Evolutionary conservation across 2,797 vertebrate genomes (phyloP).

Genomic region (Rhinatrema bivittatum): DNA sequence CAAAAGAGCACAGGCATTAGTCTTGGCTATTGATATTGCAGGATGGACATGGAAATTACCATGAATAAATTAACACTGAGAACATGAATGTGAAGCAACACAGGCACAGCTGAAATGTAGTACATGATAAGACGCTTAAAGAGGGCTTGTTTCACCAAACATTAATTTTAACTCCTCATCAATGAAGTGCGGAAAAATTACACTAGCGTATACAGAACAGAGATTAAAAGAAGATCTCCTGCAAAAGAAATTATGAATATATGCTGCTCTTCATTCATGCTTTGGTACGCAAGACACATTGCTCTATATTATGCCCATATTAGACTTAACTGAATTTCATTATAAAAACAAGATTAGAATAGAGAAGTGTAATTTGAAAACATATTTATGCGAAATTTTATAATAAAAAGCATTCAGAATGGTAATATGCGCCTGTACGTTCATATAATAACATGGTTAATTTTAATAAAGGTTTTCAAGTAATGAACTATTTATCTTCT

Average conservation of each 20-base stretch:
- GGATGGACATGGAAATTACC: not conserved
- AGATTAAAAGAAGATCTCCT: conserved; percentile 45
- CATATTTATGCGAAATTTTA: conserved; percentile 33
- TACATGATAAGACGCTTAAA: conserved; percentile 32
- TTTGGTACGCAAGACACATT: conserved; percentile 40
- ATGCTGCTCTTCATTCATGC: conserved; percentile 39
- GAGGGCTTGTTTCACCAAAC: conserved; percentile 35
- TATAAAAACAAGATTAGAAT: conserved; percentile 47
- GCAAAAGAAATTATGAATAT: conserved; percentile 47
- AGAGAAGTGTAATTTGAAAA: conserved; percentile 41
- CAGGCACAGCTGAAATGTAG: too few species aligned
- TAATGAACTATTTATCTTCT: conserved; percentile 26
- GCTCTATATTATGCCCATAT: conserved; percentile 44
- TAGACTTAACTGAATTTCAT: conserved; percentile 55
- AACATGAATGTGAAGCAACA: conserved; percentile 3
- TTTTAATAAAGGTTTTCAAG: conserved; percentile 48
- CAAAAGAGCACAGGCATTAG: not conserved
- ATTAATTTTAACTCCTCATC: conserved; percentile 47
- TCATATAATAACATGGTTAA: conserved; percentile 44
- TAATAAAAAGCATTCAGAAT: conserved; percentile 28
- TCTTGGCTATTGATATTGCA: not conserved
- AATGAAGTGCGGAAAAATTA: conserved; percentile 36
- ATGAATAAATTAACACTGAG: conserved; percentile 2
- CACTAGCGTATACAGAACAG: conserved; percentile 27
- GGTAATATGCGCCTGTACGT: conserved; percentile 15